Evolutionary conservation across 2,888 invertebrate genomes (phyloP).

Genomic region (Allophyes oxyacanthae): DNA sequence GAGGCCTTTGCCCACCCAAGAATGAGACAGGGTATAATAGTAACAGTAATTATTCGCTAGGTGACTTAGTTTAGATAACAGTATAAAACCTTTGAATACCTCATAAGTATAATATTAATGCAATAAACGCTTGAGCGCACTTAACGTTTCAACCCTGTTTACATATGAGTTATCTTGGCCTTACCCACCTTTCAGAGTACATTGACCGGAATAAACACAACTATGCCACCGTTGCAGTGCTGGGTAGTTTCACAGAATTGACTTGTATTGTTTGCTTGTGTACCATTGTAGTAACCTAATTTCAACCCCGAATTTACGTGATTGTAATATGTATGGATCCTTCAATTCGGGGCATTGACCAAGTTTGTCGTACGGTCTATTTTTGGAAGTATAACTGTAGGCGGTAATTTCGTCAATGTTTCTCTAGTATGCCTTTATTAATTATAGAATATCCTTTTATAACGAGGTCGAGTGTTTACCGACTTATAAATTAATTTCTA

Average conservation of each 20-base stretch:
- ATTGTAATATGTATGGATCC: background rate
- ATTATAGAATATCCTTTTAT: slow-evolving; percentile 3
- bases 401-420: no score
- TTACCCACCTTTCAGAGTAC: background rate
- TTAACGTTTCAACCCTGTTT: no score
- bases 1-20: no score
- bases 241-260: slow-evolving; percentile 23
- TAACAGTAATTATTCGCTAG: no score
- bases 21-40: no score
- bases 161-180: slow-evolving; percentile 5
- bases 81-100: no score
- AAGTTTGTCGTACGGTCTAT: no score
- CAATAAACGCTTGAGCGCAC: no score
- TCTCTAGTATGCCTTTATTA: background rate
- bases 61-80: no score
- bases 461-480: slow-evolving; percentile 4
- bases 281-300: slow-evolving; percentile 23
- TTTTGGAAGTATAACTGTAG: no score
- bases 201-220: background rate
- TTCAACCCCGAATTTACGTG: slow-evolving; percentile 2
- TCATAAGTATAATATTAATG: no score
- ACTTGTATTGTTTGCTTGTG: slow-evolving; percentile 46
- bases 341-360: no score
- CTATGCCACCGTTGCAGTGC: background rate
- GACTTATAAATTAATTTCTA: slow-evolving; percentile 22